Evolutionary conservation across 2,113 vertebrate species (phyloP).

Genomic region (Cyanocitta stelleri): DNA sequence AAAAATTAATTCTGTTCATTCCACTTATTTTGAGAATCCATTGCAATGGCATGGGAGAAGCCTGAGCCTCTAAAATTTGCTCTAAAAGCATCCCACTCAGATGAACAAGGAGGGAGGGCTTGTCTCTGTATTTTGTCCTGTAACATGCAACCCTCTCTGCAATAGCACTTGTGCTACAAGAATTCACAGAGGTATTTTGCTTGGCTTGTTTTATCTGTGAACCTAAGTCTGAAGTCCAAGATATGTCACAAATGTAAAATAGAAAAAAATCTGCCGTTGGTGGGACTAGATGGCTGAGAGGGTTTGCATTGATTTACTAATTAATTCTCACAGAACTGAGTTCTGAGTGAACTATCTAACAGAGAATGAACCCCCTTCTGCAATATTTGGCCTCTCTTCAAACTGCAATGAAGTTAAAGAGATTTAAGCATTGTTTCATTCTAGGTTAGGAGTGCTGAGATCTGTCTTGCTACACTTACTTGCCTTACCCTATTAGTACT

Average conservation of each 20-base stretch:
- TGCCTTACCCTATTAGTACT: not conserved
- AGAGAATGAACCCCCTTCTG: not conserved
- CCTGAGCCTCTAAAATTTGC: not conserved
- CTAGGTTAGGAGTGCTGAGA: not conserved
- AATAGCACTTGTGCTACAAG: not conserved
- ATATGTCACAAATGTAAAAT: not conserved
- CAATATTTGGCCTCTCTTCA: not conserved
- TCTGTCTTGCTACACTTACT: not conserved
- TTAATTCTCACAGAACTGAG: not conserved
- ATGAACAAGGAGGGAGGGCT: not conserved
- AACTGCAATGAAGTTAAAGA: not conserved
- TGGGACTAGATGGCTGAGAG: not conserved
- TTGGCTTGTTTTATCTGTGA: not conserved
- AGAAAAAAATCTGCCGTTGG: not conserved
- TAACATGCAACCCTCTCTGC: not conserved
- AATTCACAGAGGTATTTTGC: not conserved
- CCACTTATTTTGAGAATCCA: not conserved
- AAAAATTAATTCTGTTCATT: not conserved
- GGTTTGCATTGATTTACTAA: not conserved
- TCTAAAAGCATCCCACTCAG: not conserved
- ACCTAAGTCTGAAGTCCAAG: not conserved
- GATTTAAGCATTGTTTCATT: not conserved
- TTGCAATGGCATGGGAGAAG: rapidly evolving
- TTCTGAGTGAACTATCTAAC: not conserved
- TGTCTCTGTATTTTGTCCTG: not conserved